A percentile compares a stretch with the other conserved stretches of the same genome.
These are phyloP conservation scores for Dicrurus megarhynchus DNA, from an alignment of 2,113 vertebrate species.

Conservation along the genomic window DNA sequence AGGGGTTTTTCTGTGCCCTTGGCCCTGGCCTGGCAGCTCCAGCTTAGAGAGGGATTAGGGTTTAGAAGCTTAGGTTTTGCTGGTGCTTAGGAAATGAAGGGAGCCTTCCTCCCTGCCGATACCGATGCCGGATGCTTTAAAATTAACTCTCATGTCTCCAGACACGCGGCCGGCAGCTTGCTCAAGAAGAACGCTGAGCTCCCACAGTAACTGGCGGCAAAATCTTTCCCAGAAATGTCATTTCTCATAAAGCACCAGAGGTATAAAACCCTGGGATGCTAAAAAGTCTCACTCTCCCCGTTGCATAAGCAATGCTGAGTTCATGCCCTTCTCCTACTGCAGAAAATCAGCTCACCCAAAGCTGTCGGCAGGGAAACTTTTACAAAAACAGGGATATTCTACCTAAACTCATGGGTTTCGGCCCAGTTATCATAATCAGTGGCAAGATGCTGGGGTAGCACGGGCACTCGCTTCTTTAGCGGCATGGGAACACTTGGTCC, in stretches of 20 bases:
- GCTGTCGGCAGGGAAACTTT: background rate
- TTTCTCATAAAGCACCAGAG: background rate
- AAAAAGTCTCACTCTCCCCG: background rate
- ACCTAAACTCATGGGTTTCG: fast-evolving
- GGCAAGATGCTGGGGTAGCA: background rate
- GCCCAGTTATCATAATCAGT: background rate
- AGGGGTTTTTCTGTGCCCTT: background rate
- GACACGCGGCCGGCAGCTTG: fast-evolving
- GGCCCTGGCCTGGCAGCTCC: slow-evolving; percentile 10
- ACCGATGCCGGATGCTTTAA: background rate
- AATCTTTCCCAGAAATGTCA: background rate
- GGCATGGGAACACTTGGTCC: background rate
- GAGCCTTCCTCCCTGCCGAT: background rate
- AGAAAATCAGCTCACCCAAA: background rate
- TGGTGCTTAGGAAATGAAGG: slow-evolving; percentile 16
- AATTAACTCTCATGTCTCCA: slow-evolving; percentile 36
- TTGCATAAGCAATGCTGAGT: background rate
- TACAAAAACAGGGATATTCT: background rate
- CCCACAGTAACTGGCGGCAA: background rate
- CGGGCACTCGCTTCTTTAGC: fast-evolving
- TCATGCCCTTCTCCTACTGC: background rate
- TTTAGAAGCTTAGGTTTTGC: slow-evolving; percentile 53
- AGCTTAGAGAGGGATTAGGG: slow-evolving; percentile 25
- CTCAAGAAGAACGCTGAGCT: background rate
- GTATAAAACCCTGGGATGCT: background rate